Base-by-base conservation (phyloP, 1,140 invertebrate genomes). In the Bombus picipes region DNA sequence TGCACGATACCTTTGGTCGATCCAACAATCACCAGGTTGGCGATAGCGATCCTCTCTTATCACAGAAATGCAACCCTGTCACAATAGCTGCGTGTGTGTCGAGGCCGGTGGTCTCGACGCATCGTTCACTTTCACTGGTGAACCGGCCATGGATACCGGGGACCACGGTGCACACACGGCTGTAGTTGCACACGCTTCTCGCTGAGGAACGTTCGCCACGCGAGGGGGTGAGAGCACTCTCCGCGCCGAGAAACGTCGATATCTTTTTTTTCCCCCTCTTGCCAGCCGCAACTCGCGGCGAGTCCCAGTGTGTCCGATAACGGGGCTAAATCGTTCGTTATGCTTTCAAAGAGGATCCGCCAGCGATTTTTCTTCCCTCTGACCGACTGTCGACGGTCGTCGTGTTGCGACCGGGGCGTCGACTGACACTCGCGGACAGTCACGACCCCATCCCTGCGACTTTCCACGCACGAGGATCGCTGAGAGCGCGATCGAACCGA, bases 101-200 rank as follows among this genome's bases (percentile, higher is more conserved):
- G 65, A 81, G 68, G 83, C 78, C 78, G 83, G 43, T 66, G 53
- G 53, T 81, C 70, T 53, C 81, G 80, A 84, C 85, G 86, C 88
- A 89, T 89, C 85, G 83, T 89, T 93, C 92, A 93, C 92, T 93
- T 93, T 93, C 92, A 93, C 92, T 90, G 85, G 82, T 76, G 83
- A 81, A 62, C 71, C 75, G 75, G 47, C 77, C 79, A 47, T 66
- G 47, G 70, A 74, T n/a, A 62, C 59, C 59, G 57, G 79, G 83
- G 87, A 84, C 66, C 28, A 18, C 53, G 37, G 66, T 57, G 76
- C 66, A 83, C 81, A 83, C 81, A 80, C 78, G 59, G 8, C 65
- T 75, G 87, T 71, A 65, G 79, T 43, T 88, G 70, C 75, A 84
- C 86, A 84, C 86, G 84, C 68, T 85, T 53, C 71, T 79, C 87